Evolutionary conservation across 1,140 invertebrate genomes (phyloP), one percentile per base, ranked within the genome.

Genomic region (Paralvinella palmiformis): DNA sequence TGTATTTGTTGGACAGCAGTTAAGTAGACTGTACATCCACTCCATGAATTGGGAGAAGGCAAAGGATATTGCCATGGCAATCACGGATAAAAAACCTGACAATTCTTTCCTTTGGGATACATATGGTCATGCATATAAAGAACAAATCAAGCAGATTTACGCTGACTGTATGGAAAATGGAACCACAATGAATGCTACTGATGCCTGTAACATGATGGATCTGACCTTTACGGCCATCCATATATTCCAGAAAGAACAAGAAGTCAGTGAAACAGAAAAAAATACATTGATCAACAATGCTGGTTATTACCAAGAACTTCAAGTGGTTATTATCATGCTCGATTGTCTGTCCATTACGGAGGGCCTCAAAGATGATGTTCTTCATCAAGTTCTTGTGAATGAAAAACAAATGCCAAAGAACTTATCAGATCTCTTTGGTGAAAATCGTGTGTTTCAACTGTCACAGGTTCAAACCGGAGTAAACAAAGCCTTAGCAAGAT

Each of bases 31-130:
- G 48, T 72, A 66, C 57, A 72, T 72, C 37, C 35, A 70, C 20
- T 41, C 52, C 17, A 60, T 68, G 35, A 70, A 70, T 45, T 72
- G 67, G 67, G 10, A n/a, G 17, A 44, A 62, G 31, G 71, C 71
- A 41, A 58, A 65, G 32, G 50, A 66, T 22, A 70, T 63, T 66
- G 67, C 71, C 6, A 62, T 63, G 32, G 60, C 17, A 13, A 67
- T 65, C 17, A 68, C 62, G 17, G 27, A 60, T 13, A 60, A 59
- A 55, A 55, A 33, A 31, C 69, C 71, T 1, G 50, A 61, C 2
- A 69, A 59, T 52, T 72, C 71, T 22, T 72, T 64, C 57, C 29
- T 72, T 24, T 69, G 67, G 62, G 69, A 72, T 52, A 72, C 71
- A 22, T 69, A 69, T 60, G 71, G 69, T 20, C 67, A 68, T 58